Evolutionary conservation across 2,797 vertebrate genomes (phyloP).

Genomic region (Alcedo atthis): DNA sequence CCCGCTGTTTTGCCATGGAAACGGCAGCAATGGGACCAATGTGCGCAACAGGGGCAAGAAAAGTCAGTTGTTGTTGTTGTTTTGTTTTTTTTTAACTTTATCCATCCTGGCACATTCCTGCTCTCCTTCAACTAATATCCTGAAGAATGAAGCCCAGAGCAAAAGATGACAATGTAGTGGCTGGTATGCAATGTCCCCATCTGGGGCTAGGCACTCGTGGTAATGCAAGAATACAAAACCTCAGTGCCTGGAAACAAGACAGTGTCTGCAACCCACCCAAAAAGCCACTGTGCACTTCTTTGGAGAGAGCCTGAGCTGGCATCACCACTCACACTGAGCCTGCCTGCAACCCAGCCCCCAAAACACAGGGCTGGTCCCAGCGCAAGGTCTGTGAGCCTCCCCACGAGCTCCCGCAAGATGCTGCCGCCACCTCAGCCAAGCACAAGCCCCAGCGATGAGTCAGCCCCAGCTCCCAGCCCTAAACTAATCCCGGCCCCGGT

Average conservation of each 20-base stretch:
- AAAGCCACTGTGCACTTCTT: fast-evolving
- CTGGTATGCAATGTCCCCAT: background rate
- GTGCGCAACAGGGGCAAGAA: constrained; percentile 2
- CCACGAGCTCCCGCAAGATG: background rate
- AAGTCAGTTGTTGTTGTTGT: background rate
- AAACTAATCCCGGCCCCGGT: background rate
- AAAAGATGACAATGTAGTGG: fast-evolving
- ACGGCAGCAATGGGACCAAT: background rate
- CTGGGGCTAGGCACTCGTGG: background rate
- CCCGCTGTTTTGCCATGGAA: constrained; percentile 61
- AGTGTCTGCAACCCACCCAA: background rate
- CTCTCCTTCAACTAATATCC: background rate
- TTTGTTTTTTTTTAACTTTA: background rate
- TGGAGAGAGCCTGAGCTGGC: background rate
- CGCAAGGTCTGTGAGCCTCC: background rate
- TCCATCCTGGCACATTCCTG: background rate
- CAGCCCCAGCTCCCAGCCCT: constrained; percentile 24
- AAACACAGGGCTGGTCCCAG: fast-evolving
- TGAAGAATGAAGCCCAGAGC: background rate
- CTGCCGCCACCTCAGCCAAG: background rate
- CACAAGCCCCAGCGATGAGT: constrained; percentile 6
- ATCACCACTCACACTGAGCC: fast-evolving
- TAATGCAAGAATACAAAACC: background rate
- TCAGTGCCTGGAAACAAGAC: fast-evolving
- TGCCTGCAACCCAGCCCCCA: background rate